Evolutionary conservation across 2,113 vertebrate species (phyloP).

Genomic region (Campylomormyrus numenius): DNA sequence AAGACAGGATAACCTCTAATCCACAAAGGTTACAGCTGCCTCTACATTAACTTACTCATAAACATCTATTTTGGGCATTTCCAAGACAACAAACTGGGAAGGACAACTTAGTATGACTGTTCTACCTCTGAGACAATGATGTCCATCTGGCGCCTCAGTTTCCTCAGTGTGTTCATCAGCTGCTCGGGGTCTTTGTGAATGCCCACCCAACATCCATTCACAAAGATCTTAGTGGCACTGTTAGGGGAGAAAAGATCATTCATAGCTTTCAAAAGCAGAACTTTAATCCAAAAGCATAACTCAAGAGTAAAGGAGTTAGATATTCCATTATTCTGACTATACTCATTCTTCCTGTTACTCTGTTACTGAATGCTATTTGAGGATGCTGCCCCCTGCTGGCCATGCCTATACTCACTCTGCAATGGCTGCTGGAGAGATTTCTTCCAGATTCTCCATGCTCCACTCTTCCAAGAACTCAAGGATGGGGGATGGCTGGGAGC

Average conservation of each 20-base stretch:
- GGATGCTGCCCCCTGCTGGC: constrained; percentile 20
- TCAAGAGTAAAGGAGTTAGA: background rate
- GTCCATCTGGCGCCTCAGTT: constrained; percentile 94
- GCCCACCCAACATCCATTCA: constrained; percentile 98
- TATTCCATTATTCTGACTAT: background rate
- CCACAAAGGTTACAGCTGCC: background rate
- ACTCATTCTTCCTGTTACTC: background rate
- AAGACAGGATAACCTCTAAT: background rate
- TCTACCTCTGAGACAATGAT: constrained; percentile 96
- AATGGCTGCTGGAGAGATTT: constrained; percentile 96
- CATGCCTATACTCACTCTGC: constrained; percentile 73
- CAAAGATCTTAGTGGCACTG: constrained; percentile 98
- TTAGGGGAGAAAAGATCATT: background rate
- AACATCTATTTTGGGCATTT: background rate
- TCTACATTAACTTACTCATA: background rate
- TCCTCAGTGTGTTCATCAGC: constrained; percentile 93
- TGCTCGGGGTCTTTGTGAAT: constrained; percentile 99
- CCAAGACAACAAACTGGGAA: background rate
- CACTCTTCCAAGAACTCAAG: constrained; percentile 98
- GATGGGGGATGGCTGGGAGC: constrained; percentile 95
- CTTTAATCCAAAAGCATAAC: background rate
- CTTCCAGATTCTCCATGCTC: constrained; percentile 99
- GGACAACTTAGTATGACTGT: background rate
- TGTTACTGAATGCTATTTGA: background rate
- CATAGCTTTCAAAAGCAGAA: background rate